Evolutionary conservation across 2,888 invertebrate species (phyloP), one percentile per base, ranked within the genome.

Genomic region (Carabus problematicus): DNA sequence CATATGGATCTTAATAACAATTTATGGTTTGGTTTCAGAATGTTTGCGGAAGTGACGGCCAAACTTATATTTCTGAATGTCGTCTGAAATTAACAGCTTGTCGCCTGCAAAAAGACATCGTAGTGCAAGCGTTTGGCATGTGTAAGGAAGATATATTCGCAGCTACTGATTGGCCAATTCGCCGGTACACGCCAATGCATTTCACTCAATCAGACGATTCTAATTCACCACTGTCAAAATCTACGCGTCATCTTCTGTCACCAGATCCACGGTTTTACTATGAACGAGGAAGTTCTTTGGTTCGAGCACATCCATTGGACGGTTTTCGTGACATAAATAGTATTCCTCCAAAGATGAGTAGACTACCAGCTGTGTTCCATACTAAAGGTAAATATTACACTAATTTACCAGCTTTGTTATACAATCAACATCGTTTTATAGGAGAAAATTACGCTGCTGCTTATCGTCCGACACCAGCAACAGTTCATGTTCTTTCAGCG

Each of bases 31-130:
- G 72, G 58, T 75, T 76, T 52, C 74, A 82, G 81, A 76, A 79
- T 71, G 86, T 92, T 64, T 92, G 92, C 77, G 92, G 91, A 54
- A 91, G 91, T 70, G 91, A 92, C 78, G 91, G 90, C 73, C 89
- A 88, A 79, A 92, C 92, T 69, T 93, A 93, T 78, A 86, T 90
- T 59, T 94, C 92, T 78, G 92, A 93, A 77, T 96, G 95, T 77
- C 88, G 89, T 70, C 84, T 95, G 73, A 85, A 90, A 64, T 88
- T 91, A 75, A 90, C 93, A 77, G 91, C 93, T 1, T 96, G 96
- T 82, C 86, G 90, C 64, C 86, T 89, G 77, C 93, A 94, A 83
- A 89, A 89, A 75, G 90, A 92, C 77, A 89, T 94, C 73, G 89
- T 90, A 39, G 87, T 93, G 4, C 89, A 90, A 81, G 90, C 91